phyloP scores from a whole-genome alignment of 2,797 vertebrate species.

The Masticophis lateralis region DNA sequence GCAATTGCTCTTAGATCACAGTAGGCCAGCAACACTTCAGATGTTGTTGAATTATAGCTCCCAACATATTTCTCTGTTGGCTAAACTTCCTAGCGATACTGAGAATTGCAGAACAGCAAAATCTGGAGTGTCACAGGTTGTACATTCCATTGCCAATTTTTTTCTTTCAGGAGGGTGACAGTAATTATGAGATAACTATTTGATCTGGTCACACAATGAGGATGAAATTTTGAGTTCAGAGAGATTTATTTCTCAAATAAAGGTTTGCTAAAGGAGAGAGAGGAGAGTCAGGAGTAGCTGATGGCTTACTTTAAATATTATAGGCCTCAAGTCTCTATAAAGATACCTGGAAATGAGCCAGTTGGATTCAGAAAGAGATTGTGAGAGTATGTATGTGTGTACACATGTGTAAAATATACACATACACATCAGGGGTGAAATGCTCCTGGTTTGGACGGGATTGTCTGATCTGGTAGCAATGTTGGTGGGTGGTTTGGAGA shows the following conservation, averaged over 20 bases:
- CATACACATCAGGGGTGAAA: neutral
- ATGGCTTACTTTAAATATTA: neutral
- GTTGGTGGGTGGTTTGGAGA: too few relatives aligned
- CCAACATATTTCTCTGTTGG: neutral
- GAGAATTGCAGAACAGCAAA: neutral
- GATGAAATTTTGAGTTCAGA: neutral
- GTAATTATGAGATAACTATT: neutral
- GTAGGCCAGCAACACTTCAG: neutral
- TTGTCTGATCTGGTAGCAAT: too few relatives aligned
- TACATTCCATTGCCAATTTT: neutral
- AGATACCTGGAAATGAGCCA: neutral
- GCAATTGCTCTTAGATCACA: neutral
- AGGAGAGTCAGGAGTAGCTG: too few relatives aligned
- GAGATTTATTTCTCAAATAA: neutral
- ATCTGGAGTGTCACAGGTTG: neutral
- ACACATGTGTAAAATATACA: neutral
- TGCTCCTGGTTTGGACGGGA: too few relatives aligned
- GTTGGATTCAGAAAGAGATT: neutral
- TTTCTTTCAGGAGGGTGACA: neutral
- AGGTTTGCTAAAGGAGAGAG: neutral
- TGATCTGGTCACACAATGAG: neutral
- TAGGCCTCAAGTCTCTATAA: neutral
- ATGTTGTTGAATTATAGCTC: neutral
- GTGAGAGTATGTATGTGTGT: neutral
- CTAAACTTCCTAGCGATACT: neutral